A percentile compares a stretch with the other conserved stretches of the same genome.
Conservation (phyloP, 2,797 vertebrate genomes). For the Hypotaenidia philippensis region DNA sequence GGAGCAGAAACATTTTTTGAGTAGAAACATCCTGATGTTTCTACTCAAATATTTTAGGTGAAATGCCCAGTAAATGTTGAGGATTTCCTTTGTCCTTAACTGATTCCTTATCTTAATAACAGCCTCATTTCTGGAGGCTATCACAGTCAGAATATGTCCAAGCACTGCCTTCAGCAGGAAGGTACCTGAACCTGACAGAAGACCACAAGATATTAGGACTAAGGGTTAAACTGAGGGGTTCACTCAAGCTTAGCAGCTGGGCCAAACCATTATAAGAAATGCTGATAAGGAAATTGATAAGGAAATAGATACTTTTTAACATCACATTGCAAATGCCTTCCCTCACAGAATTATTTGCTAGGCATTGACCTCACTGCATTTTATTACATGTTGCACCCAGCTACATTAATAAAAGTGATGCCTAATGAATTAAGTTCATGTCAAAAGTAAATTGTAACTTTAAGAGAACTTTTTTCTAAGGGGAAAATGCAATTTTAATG, state of each 20-base stretch:
- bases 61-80: background rate
- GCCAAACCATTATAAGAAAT: background rate
- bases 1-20: too few relatives aligned
- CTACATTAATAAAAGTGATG: conserved; percentile 36
- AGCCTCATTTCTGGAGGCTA: background rate
- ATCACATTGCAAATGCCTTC: conserved; percentile 16
- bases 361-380: background rate
- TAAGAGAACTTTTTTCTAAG: conserved; percentile 17
- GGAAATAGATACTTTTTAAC: conserved; percentile 18
- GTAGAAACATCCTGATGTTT: background rate
- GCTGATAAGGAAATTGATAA: background rate
- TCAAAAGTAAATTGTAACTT: conserved; percentile 27
- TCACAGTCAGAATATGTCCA: background rate
- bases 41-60: background rate
- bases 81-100: background rate
- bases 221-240: background rate
- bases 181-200: background rate
- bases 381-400: background rate
- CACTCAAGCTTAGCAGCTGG: background rate
- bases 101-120: background rate
- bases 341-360: background rate
- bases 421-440: conserved; percentile 17
- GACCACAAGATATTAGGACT: background rate
- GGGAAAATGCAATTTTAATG: conserved; percentile 29
- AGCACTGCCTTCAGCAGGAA: background rate